Percentiles rank a stretch among this genome's conserved stretches.
Conservation (phyloP, 2,113 vertebrate genomes). For the Entelurus aequoreus region DNA sequence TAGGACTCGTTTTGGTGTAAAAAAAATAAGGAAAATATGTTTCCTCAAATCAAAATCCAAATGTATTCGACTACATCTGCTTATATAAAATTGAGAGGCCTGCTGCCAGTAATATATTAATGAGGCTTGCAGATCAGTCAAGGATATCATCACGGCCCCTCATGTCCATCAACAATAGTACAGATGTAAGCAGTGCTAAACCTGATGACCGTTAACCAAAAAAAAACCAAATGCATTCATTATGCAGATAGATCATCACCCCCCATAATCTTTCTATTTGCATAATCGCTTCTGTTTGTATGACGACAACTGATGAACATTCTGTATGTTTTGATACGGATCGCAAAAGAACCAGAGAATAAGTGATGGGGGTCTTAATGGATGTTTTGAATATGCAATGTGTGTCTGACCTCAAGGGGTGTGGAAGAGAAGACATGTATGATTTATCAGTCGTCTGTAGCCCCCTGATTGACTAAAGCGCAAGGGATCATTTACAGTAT, state of each 20-base stretch:
- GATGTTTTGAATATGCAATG: conserved; percentile 66
- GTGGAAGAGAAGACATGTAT: conserved; percentile 56
- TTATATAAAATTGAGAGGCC: conserved; percentile 28
- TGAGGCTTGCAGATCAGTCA: conserved; percentile 49
- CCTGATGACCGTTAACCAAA: conserved; percentile 55
- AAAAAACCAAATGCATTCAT: conserved; percentile 48
- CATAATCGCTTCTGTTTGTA: conserved; percentile 61
- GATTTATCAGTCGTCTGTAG: conserved; percentile 66
- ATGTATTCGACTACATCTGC: conserved; percentile 21
- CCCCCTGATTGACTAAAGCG: conserved; percentile 64
- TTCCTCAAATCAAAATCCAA: conserved; percentile 17
- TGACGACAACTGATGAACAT: conserved; percentile 49
- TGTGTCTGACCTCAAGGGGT: conserved; percentile 58
- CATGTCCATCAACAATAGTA: conserved; percentile 58
- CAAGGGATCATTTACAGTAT: conserved; percentile 61
- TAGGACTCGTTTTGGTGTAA: conserved; percentile 23
- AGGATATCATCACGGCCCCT: conserved; percentile 50
- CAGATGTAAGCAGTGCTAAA: conserved; percentile 58
- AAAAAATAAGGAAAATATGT: not conserved
- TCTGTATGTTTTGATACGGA: conserved; percentile 44
- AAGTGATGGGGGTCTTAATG: conserved; percentile 54
- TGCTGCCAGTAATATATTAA: conserved; percentile 48
- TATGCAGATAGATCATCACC: conserved; percentile 58
- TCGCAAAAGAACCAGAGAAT: conserved; percentile 19
- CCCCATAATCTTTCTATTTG: conserved; percentile 46